Evolutionary conservation across 1,140 invertebrate species (phyloP), one percentile per base, ranked within the genome.

Genomic region (Drosophila rufa): DNA sequence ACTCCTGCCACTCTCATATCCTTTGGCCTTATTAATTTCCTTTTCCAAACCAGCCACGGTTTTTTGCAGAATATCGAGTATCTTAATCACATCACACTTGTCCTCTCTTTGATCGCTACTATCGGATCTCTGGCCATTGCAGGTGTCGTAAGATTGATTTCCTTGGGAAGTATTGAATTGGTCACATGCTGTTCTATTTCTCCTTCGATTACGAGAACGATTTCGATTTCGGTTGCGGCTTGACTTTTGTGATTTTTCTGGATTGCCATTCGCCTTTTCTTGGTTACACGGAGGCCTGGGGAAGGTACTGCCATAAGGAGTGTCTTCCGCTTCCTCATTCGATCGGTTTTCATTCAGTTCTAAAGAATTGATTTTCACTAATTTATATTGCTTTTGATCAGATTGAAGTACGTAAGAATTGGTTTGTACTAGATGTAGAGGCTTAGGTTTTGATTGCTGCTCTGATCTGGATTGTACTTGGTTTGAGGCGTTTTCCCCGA

Each of bases 1-100:
- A 38, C 51, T 55, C 19, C 53, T 40, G 4, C 53, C 2, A 51
- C 36, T 61, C 36, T 56, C 17, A n/a, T n/a, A 22, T 25, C n/a
- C 66, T 6, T 45, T 45, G 12, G 22, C 9, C 8, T 15, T 53
- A n/a, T 46, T 70, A 19, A 70, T 68, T 68, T 70, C 57, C 12
- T 50, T 33, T 40, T 80, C 65, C 40, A 83, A 46, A 1, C 73
- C 61, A 5, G 47, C 42, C 9, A 84, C 46, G 17, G 81, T 80
- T 45, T 66, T 42, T 12, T 76, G 76, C 8, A 83, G 17, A 6
- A 84, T 56, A 2, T 48, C 15, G 6, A 83, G 59, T 9, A 83
- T 60, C 12, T 76, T 58, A n/a, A 25, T 36, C 0, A 80, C 59
- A 62, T 82, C 36, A 25, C 57, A 71, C 4, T 66, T 36, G 22